Evolutionary conservation across 2,113 vertebrate species (phyloP).

Genomic region (Agapornis roseicollis): DNA sequence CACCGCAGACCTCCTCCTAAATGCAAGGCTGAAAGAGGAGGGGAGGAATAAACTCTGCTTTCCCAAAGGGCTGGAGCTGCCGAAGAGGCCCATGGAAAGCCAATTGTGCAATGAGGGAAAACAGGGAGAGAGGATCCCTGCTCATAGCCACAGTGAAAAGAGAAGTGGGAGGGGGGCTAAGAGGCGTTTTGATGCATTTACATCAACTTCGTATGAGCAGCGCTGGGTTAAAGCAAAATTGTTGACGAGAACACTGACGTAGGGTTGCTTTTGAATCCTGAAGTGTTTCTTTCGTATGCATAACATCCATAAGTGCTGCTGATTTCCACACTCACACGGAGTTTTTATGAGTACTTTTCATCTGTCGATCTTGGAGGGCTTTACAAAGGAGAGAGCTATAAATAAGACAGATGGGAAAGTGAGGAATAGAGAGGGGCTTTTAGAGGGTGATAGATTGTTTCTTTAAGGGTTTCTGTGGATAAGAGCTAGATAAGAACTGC

Average conservation of each 20-base stretch:
- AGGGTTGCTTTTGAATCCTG: background rate
- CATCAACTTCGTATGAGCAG: background rate
- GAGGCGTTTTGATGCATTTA: background rate
- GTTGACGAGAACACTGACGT: background rate
- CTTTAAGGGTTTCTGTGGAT: background rate
- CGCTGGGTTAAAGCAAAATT: accelerated
- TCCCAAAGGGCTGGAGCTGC: background rate
- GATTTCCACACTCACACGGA: background rate
- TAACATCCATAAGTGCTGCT: background rate
- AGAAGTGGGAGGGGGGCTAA: background rate
- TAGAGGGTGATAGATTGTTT: background rate
- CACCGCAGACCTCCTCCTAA: background rate
- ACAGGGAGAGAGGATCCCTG: background rate
- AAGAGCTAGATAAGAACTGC: background rate
- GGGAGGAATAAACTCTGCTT: constrained; percentile 11
- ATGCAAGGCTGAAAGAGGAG: background rate
- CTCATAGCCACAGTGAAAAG: background rate
- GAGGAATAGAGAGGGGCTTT: background rate
- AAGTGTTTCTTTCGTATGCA: background rate
- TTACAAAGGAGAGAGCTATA: constrained; percentile 31
- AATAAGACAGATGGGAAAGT: constrained; percentile 25
- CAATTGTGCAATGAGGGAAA: constrained; percentile 11
- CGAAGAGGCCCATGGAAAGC: background rate
- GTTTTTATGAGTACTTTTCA: constrained; percentile 31
- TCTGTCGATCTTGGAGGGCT: background rate